phyloP scores from a whole-genome alignment of 2,888 invertebrate genomes.

The Atrina japonica region DNA sequence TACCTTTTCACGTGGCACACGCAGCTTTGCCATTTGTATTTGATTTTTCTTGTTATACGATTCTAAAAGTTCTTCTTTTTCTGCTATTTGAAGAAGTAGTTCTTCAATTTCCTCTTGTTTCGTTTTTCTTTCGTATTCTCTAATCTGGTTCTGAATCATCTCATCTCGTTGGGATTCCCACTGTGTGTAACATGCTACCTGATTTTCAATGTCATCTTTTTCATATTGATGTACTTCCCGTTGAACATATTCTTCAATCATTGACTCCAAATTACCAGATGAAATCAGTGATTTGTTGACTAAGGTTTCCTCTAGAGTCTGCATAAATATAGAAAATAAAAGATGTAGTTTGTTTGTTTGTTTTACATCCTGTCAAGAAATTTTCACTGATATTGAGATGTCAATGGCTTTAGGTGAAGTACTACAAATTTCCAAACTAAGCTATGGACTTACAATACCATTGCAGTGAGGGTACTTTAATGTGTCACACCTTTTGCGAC shows the following conservation, averaged over 20 bases:
- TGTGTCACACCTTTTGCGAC: too few relatives aligned
- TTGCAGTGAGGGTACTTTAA: too few relatives aligned
- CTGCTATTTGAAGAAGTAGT: constrained; percentile 65
- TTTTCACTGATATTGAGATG: too few relatives aligned
- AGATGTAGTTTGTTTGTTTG: not conserved
- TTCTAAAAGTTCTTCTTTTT: constrained; percentile 71
- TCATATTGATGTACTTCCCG: constrained; percentile 38
- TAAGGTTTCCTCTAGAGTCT: constrained; percentile 31
- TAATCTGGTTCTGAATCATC: constrained; percentile 54
- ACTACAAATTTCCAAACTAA: too few relatives aligned
- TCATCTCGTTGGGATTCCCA: constrained; percentile 55
- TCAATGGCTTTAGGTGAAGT: too few relatives aligned
- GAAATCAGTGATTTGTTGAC: too few relatives aligned
- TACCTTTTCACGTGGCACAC: constrained; percentile 19
- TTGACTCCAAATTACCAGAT: constrained; percentile 38
- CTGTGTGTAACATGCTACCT: constrained; percentile 35
- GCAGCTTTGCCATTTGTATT: constrained; percentile 55
- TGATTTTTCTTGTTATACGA: constrained; percentile 69
- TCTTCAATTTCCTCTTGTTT: constrained; percentile 59
- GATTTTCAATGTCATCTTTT: constrained; percentile 52
- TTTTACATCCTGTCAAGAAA: not conserved
- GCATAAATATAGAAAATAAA: not conserved
- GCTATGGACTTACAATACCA: too few relatives aligned
- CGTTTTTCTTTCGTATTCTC: constrained; percentile 42
- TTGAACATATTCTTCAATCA: constrained; percentile 48